Conservation (phyloP, 2,888 invertebrate genomes). For the Trypoxylon attenuatum region DNA sequence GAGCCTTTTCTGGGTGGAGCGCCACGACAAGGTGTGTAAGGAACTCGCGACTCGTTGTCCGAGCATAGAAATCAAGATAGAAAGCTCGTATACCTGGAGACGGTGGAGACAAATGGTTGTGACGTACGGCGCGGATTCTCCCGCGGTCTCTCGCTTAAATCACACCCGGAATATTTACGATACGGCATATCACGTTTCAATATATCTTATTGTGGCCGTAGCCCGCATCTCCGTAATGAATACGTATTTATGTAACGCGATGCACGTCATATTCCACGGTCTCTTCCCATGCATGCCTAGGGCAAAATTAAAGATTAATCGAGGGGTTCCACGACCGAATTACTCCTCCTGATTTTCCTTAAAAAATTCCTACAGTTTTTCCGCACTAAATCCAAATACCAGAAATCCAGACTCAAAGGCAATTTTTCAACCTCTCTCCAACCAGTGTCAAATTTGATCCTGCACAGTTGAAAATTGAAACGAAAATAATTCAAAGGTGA, state of each 20-base stretch:
- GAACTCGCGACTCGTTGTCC: conserved; percentile 53
- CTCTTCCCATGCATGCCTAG: conserved; percentile 13
- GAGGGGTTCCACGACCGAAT: too few species aligned
- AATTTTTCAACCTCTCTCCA: too few species aligned
- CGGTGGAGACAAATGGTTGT: conserved; percentile 58
- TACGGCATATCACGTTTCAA: conserved; percentile 57
- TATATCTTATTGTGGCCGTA: conserved; percentile 56
- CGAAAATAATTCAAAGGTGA: too few species aligned
- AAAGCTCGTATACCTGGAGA: conserved; percentile 59
- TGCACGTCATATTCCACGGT: conserved; percentile 41
- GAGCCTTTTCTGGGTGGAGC: conserved; percentile 55
- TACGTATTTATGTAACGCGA: conserved; percentile 53
- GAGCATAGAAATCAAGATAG: conserved; percentile 60
- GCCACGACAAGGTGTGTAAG: conserved; percentile 47
- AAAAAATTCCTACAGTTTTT: too few species aligned
- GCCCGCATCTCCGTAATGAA: conserved; percentile 48
- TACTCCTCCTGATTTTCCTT: too few species aligned
- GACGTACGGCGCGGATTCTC: conserved; percentile 54
- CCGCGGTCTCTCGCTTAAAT: conserved; percentile 47
- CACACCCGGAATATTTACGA: conserved; percentile 58
- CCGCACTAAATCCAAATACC: too few species aligned
- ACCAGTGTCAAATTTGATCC: too few species aligned
- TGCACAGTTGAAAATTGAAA: too few species aligned
- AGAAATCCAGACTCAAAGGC: too few species aligned
- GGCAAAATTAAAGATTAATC: too few species aligned